Conservation (phyloP, 2,888 invertebrate genomes). For the Aplocera efformata region DNA sequence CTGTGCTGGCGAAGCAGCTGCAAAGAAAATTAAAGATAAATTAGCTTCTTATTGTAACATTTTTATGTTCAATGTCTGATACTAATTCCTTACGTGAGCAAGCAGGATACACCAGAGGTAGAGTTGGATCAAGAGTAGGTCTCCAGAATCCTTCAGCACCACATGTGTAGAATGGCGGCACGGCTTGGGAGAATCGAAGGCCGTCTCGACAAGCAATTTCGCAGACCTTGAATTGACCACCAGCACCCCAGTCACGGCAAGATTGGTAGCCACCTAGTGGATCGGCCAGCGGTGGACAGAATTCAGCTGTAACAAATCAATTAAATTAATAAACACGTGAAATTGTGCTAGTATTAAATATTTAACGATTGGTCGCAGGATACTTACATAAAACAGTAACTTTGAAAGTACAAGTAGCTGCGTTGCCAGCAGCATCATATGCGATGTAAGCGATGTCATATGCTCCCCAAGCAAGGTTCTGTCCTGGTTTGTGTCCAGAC, state of each 20-base stretch:
- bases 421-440: slow-evolving; percentile 94
- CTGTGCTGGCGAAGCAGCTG: slow-evolving; percentile 94
- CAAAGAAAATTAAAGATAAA: slow-evolving; percentile 34
- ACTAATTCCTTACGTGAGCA: slow-evolving; percentile 88
- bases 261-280: slow-evolving; percentile 95
- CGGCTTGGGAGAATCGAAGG: slow-evolving; percentile 93
- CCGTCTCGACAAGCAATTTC: slow-evolving; percentile 93
- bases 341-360: neutral
- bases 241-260: slow-evolving; percentile 98
- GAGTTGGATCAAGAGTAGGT: slow-evolving; percentile 89
- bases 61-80: neutral
- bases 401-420: slow-evolving; percentile 94
- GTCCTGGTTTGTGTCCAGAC: slow-evolving; percentile 92
- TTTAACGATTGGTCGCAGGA: neutral
- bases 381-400: slow-evolving; percentile 92
- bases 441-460: slow-evolving; percentile 97
- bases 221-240: slow-evolving; percentile 97
- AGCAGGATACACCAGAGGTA: slow-evolving; percentile 93
- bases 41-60: neutral
- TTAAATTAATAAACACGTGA: neutral
- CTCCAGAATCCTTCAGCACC: slow-evolving; percentile 99
- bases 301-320: slow-evolving; percentile 84
- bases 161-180: slow-evolving; percentile 98
- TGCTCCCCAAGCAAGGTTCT: slow-evolving; percentile 93
- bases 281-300: slow-evolving; percentile 93